Evolutionary conservation across 2,888 invertebrate species (phyloP), one percentile per base, ranked within the genome.

Genomic region (Harpalus rufipes): DNA sequence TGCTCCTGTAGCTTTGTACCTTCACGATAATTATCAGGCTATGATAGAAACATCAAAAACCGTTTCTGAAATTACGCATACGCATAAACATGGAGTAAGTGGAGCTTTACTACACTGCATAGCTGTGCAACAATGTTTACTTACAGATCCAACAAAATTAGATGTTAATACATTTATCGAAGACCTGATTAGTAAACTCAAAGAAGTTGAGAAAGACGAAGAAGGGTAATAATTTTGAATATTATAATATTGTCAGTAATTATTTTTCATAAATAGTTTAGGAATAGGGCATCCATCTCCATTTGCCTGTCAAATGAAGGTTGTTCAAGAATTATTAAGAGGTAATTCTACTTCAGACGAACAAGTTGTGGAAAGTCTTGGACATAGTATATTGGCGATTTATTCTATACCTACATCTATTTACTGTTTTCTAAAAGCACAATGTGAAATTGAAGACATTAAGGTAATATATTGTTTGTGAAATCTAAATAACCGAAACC

Each of bases 371-470:
- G 90, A 92, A 41, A 88, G 89, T 59, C 88, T 94, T 87, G 96
- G 95, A 4, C 93, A 93, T 88, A 92, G 92, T 85, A 92, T 95
- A 5, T 90, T 93, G 61, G 95, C 96, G 0, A 88, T 94, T n/a
- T 92, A 93, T 86, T 95, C 96, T 0, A 95, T 96, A 7, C 95
- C 95, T 2, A 94, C 95, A 21, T 95, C 96, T 16, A 93, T 96
- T 86, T 96, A 93, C 89, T 94, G 94, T 87, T 96, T 95, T 89
- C 90, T 96, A 39, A 91, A 91, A 87, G 93, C 93, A 5, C 91
- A 91, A 85, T 90, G 90, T 61, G 91, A 92, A 63, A 92, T 94
- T 85, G 89, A 90, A 3, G 91, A 90, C 44, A 92, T 93, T 68
- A 88, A 92, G 88, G 93, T 93, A 90, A 88, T 51, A 51, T 51